Conservation (phyloP, 2,888 invertebrate genomes). For the Hymenopus coronatus region DNA sequence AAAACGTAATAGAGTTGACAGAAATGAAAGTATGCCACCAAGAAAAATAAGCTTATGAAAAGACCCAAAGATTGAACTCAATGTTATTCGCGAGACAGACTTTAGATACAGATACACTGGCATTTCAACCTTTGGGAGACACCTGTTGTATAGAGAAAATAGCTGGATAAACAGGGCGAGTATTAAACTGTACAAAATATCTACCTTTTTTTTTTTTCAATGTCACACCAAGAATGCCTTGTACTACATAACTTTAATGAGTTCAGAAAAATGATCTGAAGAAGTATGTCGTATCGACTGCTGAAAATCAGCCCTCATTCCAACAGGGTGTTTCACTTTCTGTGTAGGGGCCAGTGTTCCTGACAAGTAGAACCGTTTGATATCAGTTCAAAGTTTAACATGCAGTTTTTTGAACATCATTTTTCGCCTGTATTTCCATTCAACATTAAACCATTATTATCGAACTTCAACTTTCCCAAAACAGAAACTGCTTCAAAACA, state of each 20-base stretch:
- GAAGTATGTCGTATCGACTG: slow-evolving; percentile 75
- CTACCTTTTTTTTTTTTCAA: not conserved
- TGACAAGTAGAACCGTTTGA: not conserved
- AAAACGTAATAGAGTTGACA: slow-evolving; percentile 2
- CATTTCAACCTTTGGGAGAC: not conserved
- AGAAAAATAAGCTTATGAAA: slow-evolving; percentile 23
- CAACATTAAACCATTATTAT: too few relatives aligned
- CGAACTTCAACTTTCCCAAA: too few relatives aligned
- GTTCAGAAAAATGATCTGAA: slow-evolving; percentile 74
- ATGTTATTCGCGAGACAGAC: slow-evolving; percentile 10
- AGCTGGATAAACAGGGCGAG: too few relatives aligned
- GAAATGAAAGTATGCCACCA: slow-evolving; percentile 20
- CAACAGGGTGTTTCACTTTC: slow-evolving; percentile 45
- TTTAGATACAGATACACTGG: slow-evolving; percentile 22
- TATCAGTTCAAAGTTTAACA: too few relatives aligned
- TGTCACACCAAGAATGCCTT: slow-evolving; percentile 18
- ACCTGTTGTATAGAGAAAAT: too few relatives aligned
- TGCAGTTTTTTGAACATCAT: too few relatives aligned
- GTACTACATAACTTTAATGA: slow-evolving; percentile 28
- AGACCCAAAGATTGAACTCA: slow-evolving; percentile 12
- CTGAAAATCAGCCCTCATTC: slow-evolving; percentile 73
- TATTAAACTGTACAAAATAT: too few relatives aligned
- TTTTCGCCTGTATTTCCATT: too few relatives aligned
- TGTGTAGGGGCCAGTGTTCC: slow-evolving; percentile 28
- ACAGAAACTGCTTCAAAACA: too few relatives aligned